These are phyloP conservation scores for Hippocampus guttulatus DNA, from an alignment of 2,113 vertebrate species.

Conservation along the genomic window DNA sequence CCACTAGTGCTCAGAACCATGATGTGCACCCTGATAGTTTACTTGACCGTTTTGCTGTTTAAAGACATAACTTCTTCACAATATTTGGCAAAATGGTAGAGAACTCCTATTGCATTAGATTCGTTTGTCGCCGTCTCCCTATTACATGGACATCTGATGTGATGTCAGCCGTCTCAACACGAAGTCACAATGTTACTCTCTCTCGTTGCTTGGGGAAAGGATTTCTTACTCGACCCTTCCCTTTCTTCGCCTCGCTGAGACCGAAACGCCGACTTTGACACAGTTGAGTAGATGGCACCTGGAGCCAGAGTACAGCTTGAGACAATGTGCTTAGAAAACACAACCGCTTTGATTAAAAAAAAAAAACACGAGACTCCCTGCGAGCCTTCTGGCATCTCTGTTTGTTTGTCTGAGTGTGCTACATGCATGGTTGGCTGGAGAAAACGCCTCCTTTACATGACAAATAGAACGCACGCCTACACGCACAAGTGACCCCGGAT, in stretches of 20 bases:
- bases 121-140: neutral
- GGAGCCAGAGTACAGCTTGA: constrained; percentile 34
- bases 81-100: neutral
- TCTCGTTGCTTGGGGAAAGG: constrained; percentile 1
- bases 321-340: constrained; percentile 34
- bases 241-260: constrained; percentile 25
- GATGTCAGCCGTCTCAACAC: constrained; percentile 1
- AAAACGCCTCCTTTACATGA: constrained; percentile 40
- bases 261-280: constrained; percentile 19
- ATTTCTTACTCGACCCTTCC: constrained; percentile 13
- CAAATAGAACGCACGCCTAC: constrained; percentile 2
- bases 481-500: constrained; percentile 34
- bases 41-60: no score
- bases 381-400: constrained; percentile 28
- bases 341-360: constrained; percentile 33
- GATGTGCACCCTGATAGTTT: no score
- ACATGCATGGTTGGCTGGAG: constrained; percentile 41
- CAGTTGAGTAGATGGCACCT: constrained; percentile 42
- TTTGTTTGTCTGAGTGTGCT: constrained; percentile 13
- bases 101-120: neutral
- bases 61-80: neutral
- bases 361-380: constrained; percentile 18
- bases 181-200: neutral
- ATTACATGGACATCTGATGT: neutral
- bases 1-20: no score